Evolutionary conservation across 2,113 vertebrate species (phyloP), one percentile per base, ranked within the genome.

Genomic region (Ameiurus melas): DNA sequence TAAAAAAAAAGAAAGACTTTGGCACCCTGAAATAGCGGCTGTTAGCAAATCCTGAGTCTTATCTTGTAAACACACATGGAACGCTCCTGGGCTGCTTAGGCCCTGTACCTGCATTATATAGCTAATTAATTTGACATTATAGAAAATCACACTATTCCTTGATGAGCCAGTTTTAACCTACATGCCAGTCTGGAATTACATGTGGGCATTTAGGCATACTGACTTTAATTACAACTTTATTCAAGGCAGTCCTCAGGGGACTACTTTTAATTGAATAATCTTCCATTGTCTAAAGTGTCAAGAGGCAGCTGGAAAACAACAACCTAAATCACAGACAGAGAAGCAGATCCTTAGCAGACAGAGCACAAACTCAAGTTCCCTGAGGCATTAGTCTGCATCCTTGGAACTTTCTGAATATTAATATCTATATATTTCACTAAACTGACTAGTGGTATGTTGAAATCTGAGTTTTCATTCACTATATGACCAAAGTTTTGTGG

Each of bases 71-170:
- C 27, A 79, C 62, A 85, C 62, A 66, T 88, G 80, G 81, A 84
- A 91, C 82, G 73, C 64, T 39, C 66, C 12, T 57, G 47, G 47
- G 25, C 68, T 70, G n/a, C 71, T 60, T 87, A 85, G 88, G 70
- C 60, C 27, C 55, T 78, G 25, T 77, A 51, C 79, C 27, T 79
- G 73, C 89, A 92, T 91, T 58, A 91, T 92, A 88, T 17, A 75
- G 68, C 83, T 89, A 87, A 91, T 91, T 91, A 77, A 19, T 85
- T 90, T 89, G 55, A 79, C 70, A 90, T 89, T 68, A 85, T 57
- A 89, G 75, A 87, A 86, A 89, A 84, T 57, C 57, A 86, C 22
- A 82, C 64, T 85, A 85, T 86, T 73, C 30, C 7, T 51, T 47
- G 30, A 86, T 84, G 30, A 87, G 64, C 79, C 89, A 91, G 87